These are phyloP conservation scores for Tichodroma muraria DNA, from an alignment of 2,113 vertebrate species.

Conservation along the genomic window DNA sequence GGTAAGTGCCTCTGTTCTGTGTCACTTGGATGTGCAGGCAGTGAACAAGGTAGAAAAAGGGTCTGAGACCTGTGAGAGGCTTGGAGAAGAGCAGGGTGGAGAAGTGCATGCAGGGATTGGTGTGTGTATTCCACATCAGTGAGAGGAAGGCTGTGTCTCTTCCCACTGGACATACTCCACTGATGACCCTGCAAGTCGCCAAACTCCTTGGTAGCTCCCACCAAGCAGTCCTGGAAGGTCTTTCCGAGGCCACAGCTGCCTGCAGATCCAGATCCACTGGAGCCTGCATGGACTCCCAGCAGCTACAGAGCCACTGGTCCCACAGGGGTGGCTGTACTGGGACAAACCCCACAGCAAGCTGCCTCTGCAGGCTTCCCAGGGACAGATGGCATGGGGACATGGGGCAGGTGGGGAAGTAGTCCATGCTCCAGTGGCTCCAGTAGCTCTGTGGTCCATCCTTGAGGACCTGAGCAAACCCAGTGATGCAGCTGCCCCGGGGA, in stretches of 20 bases:
- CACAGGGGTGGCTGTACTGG: rapidly evolving
- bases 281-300: neutral
- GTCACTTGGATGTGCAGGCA: neutral
- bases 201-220: neutral
- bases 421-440: neutral
- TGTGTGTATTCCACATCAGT: rapidly evolving
- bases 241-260: neutral
- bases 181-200: neutral
- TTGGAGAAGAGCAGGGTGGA: neutral
- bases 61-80: neutral
- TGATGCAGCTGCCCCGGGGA: neutral
- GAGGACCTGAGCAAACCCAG: neutral
- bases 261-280: neutral
- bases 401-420: neutral
- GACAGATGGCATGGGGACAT: neutral
- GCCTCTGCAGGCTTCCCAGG: neutral
- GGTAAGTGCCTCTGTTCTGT: neutral
- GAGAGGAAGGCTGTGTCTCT: neutral
- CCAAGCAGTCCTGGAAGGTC: neutral
- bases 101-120: neutral
- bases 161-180: neutral
- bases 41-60: neutral
- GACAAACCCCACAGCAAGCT: neutral
- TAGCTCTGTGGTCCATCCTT: neutral
- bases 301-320: neutral